phyloP scores from a whole-genome alignment of 2,113 vertebrate genomes.

The Perca flavescens region DNA sequence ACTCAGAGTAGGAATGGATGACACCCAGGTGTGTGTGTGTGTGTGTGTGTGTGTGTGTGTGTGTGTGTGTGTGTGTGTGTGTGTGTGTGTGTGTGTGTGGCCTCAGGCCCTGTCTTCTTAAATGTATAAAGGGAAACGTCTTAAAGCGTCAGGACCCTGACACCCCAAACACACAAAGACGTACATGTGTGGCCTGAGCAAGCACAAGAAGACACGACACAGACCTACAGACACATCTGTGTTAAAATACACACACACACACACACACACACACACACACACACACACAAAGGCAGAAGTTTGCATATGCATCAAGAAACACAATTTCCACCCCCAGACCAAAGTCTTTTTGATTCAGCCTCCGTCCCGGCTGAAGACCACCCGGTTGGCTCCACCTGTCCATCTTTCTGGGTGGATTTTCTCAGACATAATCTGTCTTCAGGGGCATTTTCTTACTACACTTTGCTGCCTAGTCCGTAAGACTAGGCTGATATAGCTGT shows the following conservation, averaged over 20 bases:
- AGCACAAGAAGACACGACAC: constrained; percentile 12
- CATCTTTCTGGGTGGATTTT: constrained; percentile 16
- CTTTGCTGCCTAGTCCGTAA: constrained; percentile 3
- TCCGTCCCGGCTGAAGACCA: constrained; percentile 41
- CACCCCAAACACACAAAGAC: constrained; percentile 72
- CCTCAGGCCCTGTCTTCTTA: constrained; percentile 54
- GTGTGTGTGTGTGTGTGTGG: not conserved
- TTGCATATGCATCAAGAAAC: constrained; percentile 20
- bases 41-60: constrained; percentile 32
- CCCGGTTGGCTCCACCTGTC: constrained; percentile 60
- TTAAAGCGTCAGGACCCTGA: constrained; percentile 70
- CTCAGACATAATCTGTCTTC: constrained; percentile 56
- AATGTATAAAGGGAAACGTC: constrained; percentile 60
- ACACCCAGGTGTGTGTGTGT: constrained; percentile 61
- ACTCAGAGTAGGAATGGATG: constrained; percentile 67
- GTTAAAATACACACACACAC: constrained; percentile 5
- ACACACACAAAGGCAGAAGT: not conserved
- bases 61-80: not conserved
- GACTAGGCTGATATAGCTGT: constrained; percentile 1
- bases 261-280: not conserved
- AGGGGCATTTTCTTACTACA: constrained; percentile 15
- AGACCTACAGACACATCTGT: constrained; percentile 14
- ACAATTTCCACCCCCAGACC: constrained; percentile 14
- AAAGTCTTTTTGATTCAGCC: constrained; percentile 22
- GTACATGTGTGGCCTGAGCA: constrained; percentile 72